Evolutionary conservation across 2,797 vertebrate genomes (phyloP).

Genomic region (Smutsia temminckii): DNA sequence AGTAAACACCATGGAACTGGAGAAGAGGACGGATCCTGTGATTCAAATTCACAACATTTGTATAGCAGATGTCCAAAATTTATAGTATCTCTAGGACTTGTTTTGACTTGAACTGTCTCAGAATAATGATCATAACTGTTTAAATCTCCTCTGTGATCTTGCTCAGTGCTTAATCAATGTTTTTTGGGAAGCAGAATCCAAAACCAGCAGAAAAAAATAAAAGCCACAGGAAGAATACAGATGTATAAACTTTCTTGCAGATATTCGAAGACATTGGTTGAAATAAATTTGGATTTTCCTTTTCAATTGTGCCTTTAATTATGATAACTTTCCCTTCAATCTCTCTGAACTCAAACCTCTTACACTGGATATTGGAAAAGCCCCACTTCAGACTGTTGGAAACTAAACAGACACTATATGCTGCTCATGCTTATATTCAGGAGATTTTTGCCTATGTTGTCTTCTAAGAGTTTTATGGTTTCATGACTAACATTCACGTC

Average conservation of each 20-base stretch:
- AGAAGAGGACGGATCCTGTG: slow-evolving; percentile 18
- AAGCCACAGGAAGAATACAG: not conserved
- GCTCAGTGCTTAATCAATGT: not conserved
- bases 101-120: slow-evolving; percentile 59
- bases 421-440: too few species aligned
- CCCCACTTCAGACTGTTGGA: not conserved
- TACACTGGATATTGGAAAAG: not conserved
- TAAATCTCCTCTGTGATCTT: slow-evolving; percentile 25
- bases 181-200: slow-evolving; percentile 20
- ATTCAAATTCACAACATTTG: not conserved
- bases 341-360: not conserved
- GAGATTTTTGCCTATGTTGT: too few species aligned
- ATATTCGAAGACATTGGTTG: not conserved
- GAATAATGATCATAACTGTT: slow-evolving; percentile 38
- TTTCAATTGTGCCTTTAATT: not conserved
- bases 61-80: not conserved
- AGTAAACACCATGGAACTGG: not conserved
- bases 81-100: not conserved
- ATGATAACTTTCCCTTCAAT: not conserved
- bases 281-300: slow-evolving; percentile 18
- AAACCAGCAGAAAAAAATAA: slow-evolving; percentile 13
- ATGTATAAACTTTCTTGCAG: not conserved
- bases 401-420: not conserved
- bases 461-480: too few species aligned
- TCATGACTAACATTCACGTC: too few species aligned